These are phyloP conservation scores for Nansenia antarctica DNA, from an alignment of 2,113 vertebrate genomes.

Conservation along the genomic window DNA sequence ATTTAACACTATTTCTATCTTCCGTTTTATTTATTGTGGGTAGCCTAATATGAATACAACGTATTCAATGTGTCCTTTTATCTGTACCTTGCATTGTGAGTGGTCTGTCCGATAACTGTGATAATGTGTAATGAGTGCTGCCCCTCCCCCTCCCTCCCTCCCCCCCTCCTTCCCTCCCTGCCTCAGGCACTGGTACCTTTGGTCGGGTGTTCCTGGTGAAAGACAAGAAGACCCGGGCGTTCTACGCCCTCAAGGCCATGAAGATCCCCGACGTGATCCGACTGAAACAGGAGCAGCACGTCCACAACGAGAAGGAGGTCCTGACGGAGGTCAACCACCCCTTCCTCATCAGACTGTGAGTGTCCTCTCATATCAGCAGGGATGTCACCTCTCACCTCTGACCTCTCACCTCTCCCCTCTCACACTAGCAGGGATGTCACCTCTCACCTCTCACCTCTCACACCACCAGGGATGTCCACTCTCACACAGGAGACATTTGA, in stretches of 20 bases:
- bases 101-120: no score
- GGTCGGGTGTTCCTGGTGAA: slow-evolving; percentile 92
- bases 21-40: no score
- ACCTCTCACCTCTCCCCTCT: neutral
- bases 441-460: neutral
- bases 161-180: neutral
- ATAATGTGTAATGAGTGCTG: neutral
- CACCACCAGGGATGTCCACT: no score
- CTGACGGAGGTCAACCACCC: slow-evolving; percentile 90
- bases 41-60: no score
- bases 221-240: slow-evolving; percentile 80
- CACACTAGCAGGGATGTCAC: neutral
- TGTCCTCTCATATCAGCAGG: slow-evolving; percentile 27
- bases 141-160: neutral
- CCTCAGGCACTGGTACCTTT: slow-evolving; percentile 90
- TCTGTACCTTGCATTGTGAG: no score
- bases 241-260: slow-evolving; percentile 94
- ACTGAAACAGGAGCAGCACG: slow-evolving; percentile 94
- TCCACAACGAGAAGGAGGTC: slow-evolving; percentile 95
- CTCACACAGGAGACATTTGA: no score
- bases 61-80: no score
- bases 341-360: slow-evolving; percentile 93
- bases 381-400: no score
- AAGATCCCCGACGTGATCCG: slow-evolving; percentile 94
- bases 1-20: no score